phyloP scores from a whole-genome alignment of 2,797 vertebrate species.

The Aselliscus stoliczkanus region DNA sequence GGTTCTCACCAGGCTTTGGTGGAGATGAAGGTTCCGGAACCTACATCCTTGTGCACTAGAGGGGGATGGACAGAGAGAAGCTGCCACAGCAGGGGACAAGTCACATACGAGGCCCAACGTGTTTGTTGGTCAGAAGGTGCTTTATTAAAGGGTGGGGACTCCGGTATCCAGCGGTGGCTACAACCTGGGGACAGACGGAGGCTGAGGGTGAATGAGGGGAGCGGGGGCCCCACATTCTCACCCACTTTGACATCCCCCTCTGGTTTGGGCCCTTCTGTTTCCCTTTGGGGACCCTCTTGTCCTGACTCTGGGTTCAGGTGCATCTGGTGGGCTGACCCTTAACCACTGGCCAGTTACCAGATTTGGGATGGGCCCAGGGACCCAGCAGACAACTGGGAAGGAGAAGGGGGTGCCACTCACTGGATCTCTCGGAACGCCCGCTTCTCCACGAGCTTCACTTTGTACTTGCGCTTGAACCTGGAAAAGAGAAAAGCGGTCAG shows the following conservation, averaged over 20 bases:
- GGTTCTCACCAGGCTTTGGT: neutral
- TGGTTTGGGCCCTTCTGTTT: rapidly evolving
- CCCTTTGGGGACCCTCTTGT: neutral
- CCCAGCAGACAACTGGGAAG: rapidly evolving
- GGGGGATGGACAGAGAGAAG: neutral
- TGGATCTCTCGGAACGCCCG: constrained; percentile 90
- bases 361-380: neutral
- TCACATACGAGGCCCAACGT: rapidly evolving
- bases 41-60: neutral
- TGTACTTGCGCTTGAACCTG: constrained; percentile 91
- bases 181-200: constrained; percentile 22
- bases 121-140: rapidly evolving
- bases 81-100: neutral
- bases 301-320: rapidly evolving
- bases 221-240: rapidly evolving
- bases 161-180: neutral
- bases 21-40: neutral
- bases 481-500: rapidly evolving
- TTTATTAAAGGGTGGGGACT: neutral
- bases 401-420: constrained; percentile 68
- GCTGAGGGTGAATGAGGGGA: rapidly evolving
- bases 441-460: constrained; percentile 92
- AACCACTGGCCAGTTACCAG: rapidly evolving
- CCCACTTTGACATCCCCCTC: no score
- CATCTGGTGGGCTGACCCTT: neutral